Base-by-base conservation (phyloP, 2,888 invertebrate species). In the Epistrophe grossulariae region DNA sequence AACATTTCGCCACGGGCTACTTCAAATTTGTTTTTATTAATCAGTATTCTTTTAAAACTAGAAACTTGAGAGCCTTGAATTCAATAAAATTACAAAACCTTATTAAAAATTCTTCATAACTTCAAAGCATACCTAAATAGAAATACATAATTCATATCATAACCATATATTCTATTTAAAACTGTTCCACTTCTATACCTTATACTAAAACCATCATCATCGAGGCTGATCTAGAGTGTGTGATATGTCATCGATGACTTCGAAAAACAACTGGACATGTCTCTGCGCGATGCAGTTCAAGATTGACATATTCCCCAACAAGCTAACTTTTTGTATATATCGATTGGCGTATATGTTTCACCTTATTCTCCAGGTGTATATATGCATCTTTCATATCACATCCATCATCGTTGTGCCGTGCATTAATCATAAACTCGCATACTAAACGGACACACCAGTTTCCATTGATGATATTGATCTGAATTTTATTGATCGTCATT, bases 391-490 rank as follows among this genome's bases (percentile, higher is more conserved):
- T 48, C 72, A 40, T 11, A 70, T 57, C 71, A 72, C 82, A 79
- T 87, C 66, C 72, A 87, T 87, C 87, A 87, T 59, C 13, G 60
- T 40, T 35, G 55, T 55, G 79, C 15, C 50, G 64, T 35, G 59
- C 83, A 87, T 87, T 83, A 74, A 79, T 87, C 87, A 82, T 82
- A 83, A 76, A 62, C 73, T 78, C 78, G 50, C 82, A 79, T 79
- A 73, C 83, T 79, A 45, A 48, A 81, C 79, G 48, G 82, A 87
- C 83, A 79, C 72, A 76, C 76, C 76, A 70, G 71, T 83, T 87
- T 71, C 83, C 74, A 83, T 38, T 60, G 76, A 52, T 87, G 87
- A 87, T 87, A 87, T 87, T 87, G 87, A 87, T 87, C 87, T 87
- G 87, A 87, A 83, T 87, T 87, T 87, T 87, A 87, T 87, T 87